A percentile compares a stretch with the other conserved stretches of the same genome.
Conservation (phyloP, 2,797 vertebrate species). For the Melanogrammus aeglefinus region DNA sequence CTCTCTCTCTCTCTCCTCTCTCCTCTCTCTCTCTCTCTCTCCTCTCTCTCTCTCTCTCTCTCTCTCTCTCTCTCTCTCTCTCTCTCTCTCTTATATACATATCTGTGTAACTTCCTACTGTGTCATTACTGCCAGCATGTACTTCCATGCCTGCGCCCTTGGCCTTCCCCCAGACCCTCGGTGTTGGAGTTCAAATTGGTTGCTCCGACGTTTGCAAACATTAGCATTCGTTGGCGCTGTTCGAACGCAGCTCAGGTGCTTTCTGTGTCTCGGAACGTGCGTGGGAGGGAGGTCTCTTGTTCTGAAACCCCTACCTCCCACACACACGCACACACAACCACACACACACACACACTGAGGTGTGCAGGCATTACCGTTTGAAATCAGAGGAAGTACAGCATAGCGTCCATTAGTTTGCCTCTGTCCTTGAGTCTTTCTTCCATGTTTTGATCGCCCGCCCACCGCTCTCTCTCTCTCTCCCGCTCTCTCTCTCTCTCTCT, state of each 20-base stretch:
- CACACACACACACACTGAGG: slow-evolving; percentile 8
- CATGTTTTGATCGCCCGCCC: not conserved
- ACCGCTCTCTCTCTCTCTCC: not conserved
- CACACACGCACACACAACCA: slow-evolving; percentile 35
- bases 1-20: not conserved
- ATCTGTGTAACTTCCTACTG: not conserved
- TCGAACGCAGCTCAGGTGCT: slow-evolving; percentile 59
- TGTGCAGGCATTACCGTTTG: too few relatives aligned
- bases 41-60: not conserved
- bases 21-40: not conserved
- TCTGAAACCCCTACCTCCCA: slow-evolving; percentile 55
- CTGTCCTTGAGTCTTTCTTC: not conserved
- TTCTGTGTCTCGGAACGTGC: slow-evolving; percentile 48
- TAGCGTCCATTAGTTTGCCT: slow-evolving; percentile 33
- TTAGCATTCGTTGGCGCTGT: slow-evolving; percentile 44
- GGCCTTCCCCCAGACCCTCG: slow-evolving; percentile 30
- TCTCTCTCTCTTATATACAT: not conserved
- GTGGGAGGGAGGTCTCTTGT: slow-evolving; percentile 55
- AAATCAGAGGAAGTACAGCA: slow-evolving; percentile 28
- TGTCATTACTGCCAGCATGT: slow-evolving; percentile 7
- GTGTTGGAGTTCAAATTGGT: slow-evolving; percentile 46
- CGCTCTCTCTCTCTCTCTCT: slow-evolving; percentile 23
- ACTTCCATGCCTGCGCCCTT: not conserved
- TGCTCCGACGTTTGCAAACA: slow-evolving; percentile 55
- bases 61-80: not conserved